phyloP scores from a whole-genome alignment of 2,888 invertebrate species.

The Pyralis farinalis region DNA sequence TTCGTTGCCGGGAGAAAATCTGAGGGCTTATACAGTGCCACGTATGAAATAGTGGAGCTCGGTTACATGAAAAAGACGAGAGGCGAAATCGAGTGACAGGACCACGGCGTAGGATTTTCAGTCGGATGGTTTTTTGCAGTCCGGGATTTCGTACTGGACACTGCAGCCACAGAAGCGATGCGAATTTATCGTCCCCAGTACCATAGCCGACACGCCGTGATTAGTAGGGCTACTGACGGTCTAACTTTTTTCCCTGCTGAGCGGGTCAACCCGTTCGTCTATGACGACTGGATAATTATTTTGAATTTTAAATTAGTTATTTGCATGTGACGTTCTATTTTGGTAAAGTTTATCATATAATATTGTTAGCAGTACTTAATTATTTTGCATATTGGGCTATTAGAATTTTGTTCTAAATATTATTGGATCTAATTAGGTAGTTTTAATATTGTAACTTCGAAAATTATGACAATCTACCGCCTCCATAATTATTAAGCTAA shows the following conservation, averaged over 20 bases:
- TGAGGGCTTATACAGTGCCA: conserved; percentile 79
- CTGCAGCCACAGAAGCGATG: conserved; percentile 55
- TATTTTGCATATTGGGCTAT: too few species aligned
- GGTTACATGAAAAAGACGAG: conserved; percentile 81
- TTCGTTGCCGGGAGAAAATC: conserved; percentile 75
- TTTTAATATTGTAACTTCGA: too few species aligned
- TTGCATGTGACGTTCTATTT: background rate
- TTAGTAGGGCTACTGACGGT: conserved; percentile 45
- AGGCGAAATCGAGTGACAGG: conserved; percentile 78
- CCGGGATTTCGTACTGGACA: conserved; percentile 63
- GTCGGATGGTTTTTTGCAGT: conserved; percentile 71
- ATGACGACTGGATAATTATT: conserved; percentile 8
- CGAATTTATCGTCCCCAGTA: conserved; percentile 65
- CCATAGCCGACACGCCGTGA: conserved; percentile 54
- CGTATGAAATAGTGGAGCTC: conserved; percentile 78
- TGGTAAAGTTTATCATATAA: too few species aligned
- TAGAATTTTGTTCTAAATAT: too few species aligned
- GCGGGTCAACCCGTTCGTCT: conserved; percentile 8
- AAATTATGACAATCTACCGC: too few species aligned
- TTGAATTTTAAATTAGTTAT: conserved; percentile 6
- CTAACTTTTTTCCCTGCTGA: conserved; percentile 9
- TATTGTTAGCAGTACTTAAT: too few species aligned
- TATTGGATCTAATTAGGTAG: too few species aligned
- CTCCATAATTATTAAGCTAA: too few species aligned
- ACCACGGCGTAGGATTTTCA: conserved; percentile 73